These are phyloP conservation scores for Oophaga pumilio DNA, from an alignment of 2,113 vertebrate genomes.

Conservation along the genomic window DNA sequence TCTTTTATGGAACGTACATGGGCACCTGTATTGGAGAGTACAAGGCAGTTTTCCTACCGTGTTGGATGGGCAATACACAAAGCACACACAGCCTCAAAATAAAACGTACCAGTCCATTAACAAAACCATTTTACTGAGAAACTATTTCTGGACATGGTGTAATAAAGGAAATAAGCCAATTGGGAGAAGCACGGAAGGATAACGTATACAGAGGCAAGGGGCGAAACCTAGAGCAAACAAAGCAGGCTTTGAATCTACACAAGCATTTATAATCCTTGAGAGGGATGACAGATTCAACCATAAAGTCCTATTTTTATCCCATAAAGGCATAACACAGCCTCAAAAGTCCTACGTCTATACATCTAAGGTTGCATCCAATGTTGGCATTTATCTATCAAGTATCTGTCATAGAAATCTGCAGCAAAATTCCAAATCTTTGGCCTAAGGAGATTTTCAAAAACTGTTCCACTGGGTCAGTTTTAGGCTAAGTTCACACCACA, in stretches of 20 bases:
- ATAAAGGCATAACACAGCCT: neutral
- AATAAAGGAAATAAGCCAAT: slow-evolving; percentile 13
- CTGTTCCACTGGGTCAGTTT: no score
- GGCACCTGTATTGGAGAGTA: neutral
- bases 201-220: neutral
- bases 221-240: neutral
- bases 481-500: no score
- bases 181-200: slow-evolving; percentile 5
- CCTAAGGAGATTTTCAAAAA: no score
- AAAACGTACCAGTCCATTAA: neutral
- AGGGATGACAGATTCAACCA: neutral
- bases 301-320: neutral
- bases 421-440: no score
- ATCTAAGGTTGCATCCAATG: neutral
- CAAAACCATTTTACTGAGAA: neutral
- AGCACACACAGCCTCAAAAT: neutral
- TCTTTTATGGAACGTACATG: neutral
- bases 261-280: neutral
- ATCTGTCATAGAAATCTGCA: no score
- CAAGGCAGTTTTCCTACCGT: neutral
- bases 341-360: neutral
- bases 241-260: neutral
- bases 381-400: no score
- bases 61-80: neutral
- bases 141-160: neutral